phyloP scores from a whole-genome alignment of 1,140 invertebrate species.

The Drosophila eugracilis region DNA sequence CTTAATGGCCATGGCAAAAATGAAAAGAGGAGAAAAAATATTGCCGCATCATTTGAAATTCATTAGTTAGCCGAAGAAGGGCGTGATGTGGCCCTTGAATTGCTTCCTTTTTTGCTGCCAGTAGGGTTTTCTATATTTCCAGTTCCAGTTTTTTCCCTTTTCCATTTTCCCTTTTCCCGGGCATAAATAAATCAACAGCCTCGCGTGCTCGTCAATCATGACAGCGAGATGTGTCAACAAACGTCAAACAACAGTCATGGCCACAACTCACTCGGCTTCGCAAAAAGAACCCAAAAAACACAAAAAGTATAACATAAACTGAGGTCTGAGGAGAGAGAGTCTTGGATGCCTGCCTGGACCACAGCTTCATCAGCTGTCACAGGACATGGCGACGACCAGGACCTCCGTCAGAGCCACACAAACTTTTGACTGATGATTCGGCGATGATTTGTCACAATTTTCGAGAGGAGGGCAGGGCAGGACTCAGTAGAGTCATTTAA shows the following conservation, averaged over 20 bases:
- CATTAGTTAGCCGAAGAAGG: slow-evolving; percentile 56
- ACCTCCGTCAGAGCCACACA: slow-evolving; percentile 55
- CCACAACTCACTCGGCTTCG: slow-evolving; percentile 45
- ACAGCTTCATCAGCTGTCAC: slow-evolving; percentile 72
- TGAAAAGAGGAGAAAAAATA: slow-evolving; percentile 44
- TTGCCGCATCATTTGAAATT: slow-evolving; percentile 80
- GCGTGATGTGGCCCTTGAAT: slow-evolving; percentile 52
- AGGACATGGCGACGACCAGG: slow-evolving; percentile 37
- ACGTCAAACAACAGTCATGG: slow-evolving; percentile 61
- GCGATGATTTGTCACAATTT: slow-evolving; percentile 73
- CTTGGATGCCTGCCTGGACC: slow-evolving; percentile 10
- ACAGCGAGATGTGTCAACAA: slow-evolving; percentile 79
- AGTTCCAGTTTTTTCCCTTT: neutral
- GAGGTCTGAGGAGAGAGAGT: too few species aligned
- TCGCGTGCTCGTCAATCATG: slow-evolving; percentile 76
- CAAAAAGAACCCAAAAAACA: neutral
- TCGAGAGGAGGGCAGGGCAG: too few species aligned
- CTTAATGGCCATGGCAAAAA: slow-evolving; percentile 59
- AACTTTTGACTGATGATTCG: slow-evolving; percentile 74
- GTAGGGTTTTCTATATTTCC: slow-evolving; percentile 21
- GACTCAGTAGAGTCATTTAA: slow-evolving; percentile 14
- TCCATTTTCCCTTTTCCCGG: slow-evolving; percentile 22
- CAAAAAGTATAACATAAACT: too few species aligned
- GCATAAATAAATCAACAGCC: slow-evolving; percentile 79
- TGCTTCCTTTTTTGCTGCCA: slow-evolving; percentile 50